These are phyloP conservation scores for Anolis carolinensis DNA, from an alignment of 2,113 vertebrate species.

Conservation along the genomic window DNA sequence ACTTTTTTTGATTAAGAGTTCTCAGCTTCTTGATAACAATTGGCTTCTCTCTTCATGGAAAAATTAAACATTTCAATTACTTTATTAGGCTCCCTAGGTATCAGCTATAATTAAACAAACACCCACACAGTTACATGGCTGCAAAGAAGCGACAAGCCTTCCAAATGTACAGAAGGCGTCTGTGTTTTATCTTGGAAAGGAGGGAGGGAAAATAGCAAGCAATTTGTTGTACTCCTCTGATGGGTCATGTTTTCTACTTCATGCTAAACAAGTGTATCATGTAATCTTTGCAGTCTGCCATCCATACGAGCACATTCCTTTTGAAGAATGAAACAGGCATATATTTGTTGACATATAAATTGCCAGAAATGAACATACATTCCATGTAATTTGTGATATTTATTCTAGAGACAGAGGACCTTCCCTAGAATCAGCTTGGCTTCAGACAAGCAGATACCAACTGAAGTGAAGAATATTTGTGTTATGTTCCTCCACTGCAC, in stretches of 20 bases:
- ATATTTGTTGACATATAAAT: background rate
- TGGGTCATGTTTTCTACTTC: background rate
- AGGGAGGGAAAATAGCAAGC: background rate
- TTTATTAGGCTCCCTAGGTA: constrained; percentile 19
- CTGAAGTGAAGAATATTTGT: background rate
- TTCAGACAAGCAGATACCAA: background rate
- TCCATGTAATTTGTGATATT: background rate
- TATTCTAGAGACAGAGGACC: background rate
- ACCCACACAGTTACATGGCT: background rate
- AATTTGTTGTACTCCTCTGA: background rate
- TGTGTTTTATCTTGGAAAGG: background rate
- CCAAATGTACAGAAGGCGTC: accelerated
- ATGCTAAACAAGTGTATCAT: background rate
- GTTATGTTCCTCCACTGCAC: background rate
- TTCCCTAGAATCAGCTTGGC: background rate
- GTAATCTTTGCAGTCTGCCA: background rate
- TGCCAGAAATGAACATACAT: background rate
- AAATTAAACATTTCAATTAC: constrained; percentile 31
- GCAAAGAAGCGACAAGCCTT: background rate
- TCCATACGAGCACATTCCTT: background rate
- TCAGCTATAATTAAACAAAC: constrained; percentile 56
- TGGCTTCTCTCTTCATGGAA: constrained; percentile 5
- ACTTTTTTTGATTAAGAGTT: background rate
- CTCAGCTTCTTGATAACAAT: background rate
- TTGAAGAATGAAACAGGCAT: background rate